Evolutionary conservation across 1,140 invertebrate genomes (phyloP).

Genomic region (Hycleus phaleratus): DNA sequence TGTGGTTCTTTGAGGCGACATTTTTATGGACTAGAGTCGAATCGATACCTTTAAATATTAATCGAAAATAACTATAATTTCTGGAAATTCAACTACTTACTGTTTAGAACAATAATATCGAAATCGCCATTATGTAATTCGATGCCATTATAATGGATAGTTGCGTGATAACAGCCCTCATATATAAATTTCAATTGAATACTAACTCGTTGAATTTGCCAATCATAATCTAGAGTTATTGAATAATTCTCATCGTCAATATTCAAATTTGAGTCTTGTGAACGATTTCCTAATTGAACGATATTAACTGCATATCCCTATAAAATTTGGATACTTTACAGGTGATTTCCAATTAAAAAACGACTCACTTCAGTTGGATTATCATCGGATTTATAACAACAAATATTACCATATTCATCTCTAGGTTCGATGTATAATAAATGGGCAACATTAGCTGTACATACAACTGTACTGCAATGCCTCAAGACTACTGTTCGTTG

Average conservation of each 20-base stretch:
- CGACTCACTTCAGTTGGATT: conserved; percentile 56
- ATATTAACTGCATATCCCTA: conserved; percentile 53
- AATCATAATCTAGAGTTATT: conserved; percentile 56
- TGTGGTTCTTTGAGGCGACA: conserved; percentile 73
- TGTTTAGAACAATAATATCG: conserved; percentile 83
- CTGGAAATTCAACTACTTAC: conserved; percentile 47
- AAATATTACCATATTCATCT: conserved; percentile 84
- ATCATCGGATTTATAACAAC: conserved; percentile 54
- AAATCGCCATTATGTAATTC: conserved; percentile 86
- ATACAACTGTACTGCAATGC: conserved; percentile 80
- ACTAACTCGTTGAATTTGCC: conserved; percentile 53
- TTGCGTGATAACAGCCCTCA: conserved; percentile 75
- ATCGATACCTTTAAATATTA: conserved; percentile 58
- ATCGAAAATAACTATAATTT: background rate
- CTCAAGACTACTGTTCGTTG: conserved; percentile 76
- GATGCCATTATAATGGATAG: conserved; percentile 67
- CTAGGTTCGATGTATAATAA: conserved; percentile 78
- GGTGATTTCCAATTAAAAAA: background rate
- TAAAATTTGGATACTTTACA: conserved; percentile 11
- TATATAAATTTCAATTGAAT: conserved; percentile 59
- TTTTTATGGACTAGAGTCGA: conserved; percentile 79
- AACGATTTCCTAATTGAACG: conserved; percentile 42
- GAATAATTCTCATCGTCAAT: conserved; percentile 49
- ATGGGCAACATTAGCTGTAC: conserved; percentile 68
- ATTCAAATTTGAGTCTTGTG: conserved; percentile 33